These are phyloP conservation scores for Coregonus ussuriensis DNA, from an alignment of 2,797 vertebrate genomes.

Conservation along the genomic window DNA sequence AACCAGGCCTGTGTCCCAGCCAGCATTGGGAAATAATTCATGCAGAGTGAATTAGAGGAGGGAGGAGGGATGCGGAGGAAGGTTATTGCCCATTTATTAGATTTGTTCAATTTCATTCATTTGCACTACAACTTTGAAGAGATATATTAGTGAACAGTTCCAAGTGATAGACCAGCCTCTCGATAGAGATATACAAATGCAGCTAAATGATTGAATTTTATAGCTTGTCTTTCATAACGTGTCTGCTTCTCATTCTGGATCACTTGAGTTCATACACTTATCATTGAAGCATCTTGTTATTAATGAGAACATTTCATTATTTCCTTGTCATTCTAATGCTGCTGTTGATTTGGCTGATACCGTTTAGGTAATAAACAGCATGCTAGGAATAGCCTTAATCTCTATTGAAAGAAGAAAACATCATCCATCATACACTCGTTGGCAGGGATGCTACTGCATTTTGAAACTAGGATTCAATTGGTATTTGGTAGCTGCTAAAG, in stretches of 20 bases:
- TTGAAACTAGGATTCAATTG: no score
- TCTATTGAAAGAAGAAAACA: background rate
- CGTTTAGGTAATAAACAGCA: background rate
- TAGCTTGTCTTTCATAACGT: background rate
- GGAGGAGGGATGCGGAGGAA: constrained; percentile 1
- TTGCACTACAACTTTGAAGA: constrained; percentile 7
- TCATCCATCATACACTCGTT: background rate
- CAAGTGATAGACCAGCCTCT: background rate
- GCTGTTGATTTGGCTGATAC: background rate
- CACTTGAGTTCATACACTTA: background rate
- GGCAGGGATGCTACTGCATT: no score
- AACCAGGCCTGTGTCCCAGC: constrained; percentile 58
- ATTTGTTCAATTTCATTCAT: constrained; percentile 19
- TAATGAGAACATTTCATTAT: background rate
- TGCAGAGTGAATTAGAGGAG: constrained; percentile 15
- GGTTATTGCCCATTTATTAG: constrained; percentile 2
- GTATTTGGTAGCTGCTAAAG: no score
- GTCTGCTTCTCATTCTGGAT: background rate
- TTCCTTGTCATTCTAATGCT: background rate
- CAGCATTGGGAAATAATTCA: constrained; percentile 46
- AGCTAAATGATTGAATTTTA: background rate
- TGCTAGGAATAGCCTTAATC: background rate
- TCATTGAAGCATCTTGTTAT: background rate
- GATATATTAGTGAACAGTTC: background rate
- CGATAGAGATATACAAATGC: background rate